These are phyloP conservation scores for Catostylus mosaicus DNA, from an alignment of 30 jellyfish, hydroid and myxozoan genomes.

Conservation along the genomic window DNA sequence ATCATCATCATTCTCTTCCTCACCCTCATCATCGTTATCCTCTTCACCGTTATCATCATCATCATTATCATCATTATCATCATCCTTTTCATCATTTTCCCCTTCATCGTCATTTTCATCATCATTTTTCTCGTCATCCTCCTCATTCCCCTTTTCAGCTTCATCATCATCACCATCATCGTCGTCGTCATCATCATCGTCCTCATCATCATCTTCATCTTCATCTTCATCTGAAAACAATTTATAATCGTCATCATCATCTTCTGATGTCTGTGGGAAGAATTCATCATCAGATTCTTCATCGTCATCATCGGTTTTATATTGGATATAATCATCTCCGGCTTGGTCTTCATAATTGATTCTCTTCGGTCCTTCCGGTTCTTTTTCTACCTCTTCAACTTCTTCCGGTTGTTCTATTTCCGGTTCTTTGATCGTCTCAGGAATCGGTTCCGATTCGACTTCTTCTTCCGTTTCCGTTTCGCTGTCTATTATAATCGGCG, in stretches of 20 bases:
- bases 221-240: constrained; percentile 62
- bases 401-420: constrained; percentile 20
- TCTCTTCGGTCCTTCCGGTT: constrained; percentile 56
- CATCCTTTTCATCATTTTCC: neutral
- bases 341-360: constrained; percentile 46
- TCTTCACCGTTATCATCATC: constrained; percentile 9
- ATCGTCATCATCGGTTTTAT: constrained; percentile 70
- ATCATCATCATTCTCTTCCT: neutral
- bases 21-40: neutral
- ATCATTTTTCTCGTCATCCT: neutral
- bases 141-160: neutral
- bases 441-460: constrained; percentile 18
- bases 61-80: neutral
- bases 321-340: constrained; percentile 48
- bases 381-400: constrained; percentile 23
- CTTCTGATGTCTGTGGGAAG: constrained; percentile 60
- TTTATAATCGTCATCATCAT: constrained; percentile 50
- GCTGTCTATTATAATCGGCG: constrained; percentile 13
- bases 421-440: constrained; percentile 26
- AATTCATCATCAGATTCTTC: constrained; percentile 55
- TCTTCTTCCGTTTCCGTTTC: constrained; percentile 37
- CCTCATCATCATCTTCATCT: constrained; percentile 47
- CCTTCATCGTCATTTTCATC: neutral
- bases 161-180: constrained; percentile 9
- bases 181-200: constrained; percentile 14